Conservation (phyloP, 2,888 invertebrate species). For the Ophion ellenae region DNA sequence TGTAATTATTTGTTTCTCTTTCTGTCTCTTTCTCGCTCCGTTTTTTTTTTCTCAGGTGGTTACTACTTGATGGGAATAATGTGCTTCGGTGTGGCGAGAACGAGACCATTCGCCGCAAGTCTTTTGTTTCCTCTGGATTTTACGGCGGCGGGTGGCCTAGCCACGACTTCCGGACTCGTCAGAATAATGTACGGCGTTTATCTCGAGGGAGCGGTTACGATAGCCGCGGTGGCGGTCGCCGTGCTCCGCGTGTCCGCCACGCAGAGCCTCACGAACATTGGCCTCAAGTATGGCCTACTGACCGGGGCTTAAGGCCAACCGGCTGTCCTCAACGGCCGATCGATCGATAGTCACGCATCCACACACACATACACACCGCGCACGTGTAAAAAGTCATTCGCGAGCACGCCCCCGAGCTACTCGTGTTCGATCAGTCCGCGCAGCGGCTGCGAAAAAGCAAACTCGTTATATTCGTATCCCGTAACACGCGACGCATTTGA, state of each 20-base stretch:
- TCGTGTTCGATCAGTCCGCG: too few species aligned
- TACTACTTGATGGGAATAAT: constrained; percentile 87
- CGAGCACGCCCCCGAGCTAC: too few species aligned
- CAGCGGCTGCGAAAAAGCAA: background rate
- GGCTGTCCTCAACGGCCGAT: constrained; percentile 18
- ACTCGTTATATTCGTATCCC: background rate
- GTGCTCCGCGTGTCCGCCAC: constrained; percentile 86
- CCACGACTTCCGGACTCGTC: constrained; percentile 86
- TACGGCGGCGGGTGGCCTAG: constrained; percentile 89
- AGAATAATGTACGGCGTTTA: constrained; percentile 88
- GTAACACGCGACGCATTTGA: background rate
- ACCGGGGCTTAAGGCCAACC: constrained; percentile 82
- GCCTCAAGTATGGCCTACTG: constrained; percentile 85
- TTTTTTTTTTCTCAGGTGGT: constrained; percentile 69
- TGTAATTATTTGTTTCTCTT: background rate
- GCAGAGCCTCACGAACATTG: constrained; percentile 85
- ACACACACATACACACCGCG: constrained; percentile 1
- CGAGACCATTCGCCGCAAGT: constrained; percentile 85
- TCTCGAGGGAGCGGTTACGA: constrained; percentile 88
- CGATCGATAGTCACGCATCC: constrained; percentile 32
- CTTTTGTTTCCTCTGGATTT: constrained; percentile 89
- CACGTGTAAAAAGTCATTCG: too few species aligned
- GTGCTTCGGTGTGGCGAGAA: constrained; percentile 86
- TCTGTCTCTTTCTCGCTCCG: background rate
- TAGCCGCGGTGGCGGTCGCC: constrained; percentile 87